A percentile compares a stretch with the other conserved stretches of the same genome.
phyloP scores from a whole-genome alignment of 2,888 invertebrate genomes.

The Ceraclea dissimilis region DNA sequence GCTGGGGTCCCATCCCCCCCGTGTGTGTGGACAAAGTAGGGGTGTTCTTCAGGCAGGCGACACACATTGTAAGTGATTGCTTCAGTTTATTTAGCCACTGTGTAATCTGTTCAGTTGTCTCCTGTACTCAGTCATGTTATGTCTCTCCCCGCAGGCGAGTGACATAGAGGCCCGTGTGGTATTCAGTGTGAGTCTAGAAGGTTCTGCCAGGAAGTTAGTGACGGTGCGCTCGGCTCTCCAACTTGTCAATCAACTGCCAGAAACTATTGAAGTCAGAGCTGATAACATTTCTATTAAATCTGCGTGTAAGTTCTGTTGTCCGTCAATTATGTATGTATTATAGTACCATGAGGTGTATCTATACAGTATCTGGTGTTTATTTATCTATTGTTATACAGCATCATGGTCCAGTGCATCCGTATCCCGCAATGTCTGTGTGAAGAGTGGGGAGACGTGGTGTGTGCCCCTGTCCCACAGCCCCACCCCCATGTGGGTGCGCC shows the following conservation, averaged over 20 bases:
- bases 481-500: constrained; percentile 68
- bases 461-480: constrained; percentile 72
- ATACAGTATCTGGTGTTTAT: neutral
- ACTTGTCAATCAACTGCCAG: constrained; percentile 67
- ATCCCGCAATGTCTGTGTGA: constrained; percentile 34
- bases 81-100: no score
- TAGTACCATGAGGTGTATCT: no score
- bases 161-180: constrained; percentile 69
- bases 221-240: constrained; percentile 86
- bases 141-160: constrained; percentile 31
- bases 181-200: constrained; percentile 85
- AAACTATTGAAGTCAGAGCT: constrained; percentile 50
- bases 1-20: constrained; percentile 80
- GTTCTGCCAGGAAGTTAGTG: constrained; percentile 88
- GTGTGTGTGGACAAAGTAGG: constrained; percentile 95
- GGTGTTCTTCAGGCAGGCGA: constrained; percentile 75
- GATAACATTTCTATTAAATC: constrained; percentile 30
- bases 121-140: neutral
- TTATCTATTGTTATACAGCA: constrained; percentile 25
- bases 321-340: no score
- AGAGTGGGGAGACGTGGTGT: constrained; percentile 55
- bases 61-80: constrained; percentile 29
- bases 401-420: constrained; percentile 26
- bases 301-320: constrained; percentile 25
- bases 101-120: neutral